Percentiles rank a stretch among this genome's conserved stretches.
These are phyloP conservation scores for Aporophyla lueneburgensis DNA, from an alignment of 2,888 invertebrate genomes.

Conservation along the genomic window DNA sequence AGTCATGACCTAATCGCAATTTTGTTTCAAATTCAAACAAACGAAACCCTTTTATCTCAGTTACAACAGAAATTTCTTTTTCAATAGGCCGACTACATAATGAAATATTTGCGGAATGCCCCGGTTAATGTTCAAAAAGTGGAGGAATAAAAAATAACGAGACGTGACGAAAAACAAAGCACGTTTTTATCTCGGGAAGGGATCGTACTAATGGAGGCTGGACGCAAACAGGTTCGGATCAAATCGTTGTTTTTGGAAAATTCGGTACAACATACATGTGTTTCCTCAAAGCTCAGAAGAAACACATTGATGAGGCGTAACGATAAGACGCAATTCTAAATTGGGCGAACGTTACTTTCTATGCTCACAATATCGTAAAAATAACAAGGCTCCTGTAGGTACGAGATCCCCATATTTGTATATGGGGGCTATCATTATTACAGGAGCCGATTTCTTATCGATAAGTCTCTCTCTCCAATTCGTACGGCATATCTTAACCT, in stretches of 20 bases:
- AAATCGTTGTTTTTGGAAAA: constrained; percentile 71
- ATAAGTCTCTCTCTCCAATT: background rate
- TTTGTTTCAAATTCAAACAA: constrained; percentile 80
- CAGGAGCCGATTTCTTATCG: background rate
- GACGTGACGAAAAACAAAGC: constrained; percentile 87
- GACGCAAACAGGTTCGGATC: constrained; percentile 74
- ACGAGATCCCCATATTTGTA: background rate
- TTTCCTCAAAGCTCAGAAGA: constrained; percentile 28
- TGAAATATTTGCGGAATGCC: constrained; percentile 84
- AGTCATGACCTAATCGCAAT: constrained; percentile 80
- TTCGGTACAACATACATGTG: constrained; percentile 43
- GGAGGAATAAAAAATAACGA: constrained; percentile 84
- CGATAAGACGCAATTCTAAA: constrained; percentile 24
- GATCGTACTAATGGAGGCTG: constrained; percentile 84
- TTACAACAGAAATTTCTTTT: constrained; percentile 79
- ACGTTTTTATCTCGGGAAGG: constrained; percentile 85
- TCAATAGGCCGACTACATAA: constrained; percentile 81
- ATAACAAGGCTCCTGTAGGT: constrained; percentile 19
- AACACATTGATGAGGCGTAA: constrained; percentile 33
- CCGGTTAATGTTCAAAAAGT: constrained; percentile 81
- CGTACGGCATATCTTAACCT: background rate
- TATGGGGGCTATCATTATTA: background rate
- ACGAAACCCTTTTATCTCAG: constrained; percentile 81
- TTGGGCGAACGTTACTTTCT: constrained; percentile 35
- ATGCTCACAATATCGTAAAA: constrained; percentile 19